phyloP scores from a whole-genome alignment of 2,113 vertebrate genomes.

The Aegithalos caudatus region DNA sequence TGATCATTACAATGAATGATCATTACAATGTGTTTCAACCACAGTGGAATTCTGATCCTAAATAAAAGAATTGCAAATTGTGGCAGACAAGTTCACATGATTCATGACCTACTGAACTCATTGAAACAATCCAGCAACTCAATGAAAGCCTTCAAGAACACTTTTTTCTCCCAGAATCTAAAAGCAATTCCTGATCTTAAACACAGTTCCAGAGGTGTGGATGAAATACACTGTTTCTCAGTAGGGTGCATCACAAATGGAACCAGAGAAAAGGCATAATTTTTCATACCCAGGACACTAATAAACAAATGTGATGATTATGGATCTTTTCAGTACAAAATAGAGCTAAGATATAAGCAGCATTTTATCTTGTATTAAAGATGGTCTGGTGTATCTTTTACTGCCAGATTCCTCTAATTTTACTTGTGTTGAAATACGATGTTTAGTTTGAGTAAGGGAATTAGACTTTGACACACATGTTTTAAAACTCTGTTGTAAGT shows the following conservation, averaged over 20 bases:
- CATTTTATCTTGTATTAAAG: neutral
- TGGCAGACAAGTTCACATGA: slow-evolving; percentile 16
- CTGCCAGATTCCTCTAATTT: neutral
- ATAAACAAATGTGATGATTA: neutral
- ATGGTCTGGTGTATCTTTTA: neutral
- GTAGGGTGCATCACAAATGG: neutral
- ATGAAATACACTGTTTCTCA: neutral
- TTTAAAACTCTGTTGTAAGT: neutral
- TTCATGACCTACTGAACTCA: neutral
- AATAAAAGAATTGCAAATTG: slow-evolving; percentile 23
- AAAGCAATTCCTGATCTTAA: neutral
- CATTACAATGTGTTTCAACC: slow-evolving; percentile 22
- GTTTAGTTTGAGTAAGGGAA: neutral
- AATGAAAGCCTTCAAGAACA: neutral
- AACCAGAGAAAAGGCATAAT: neutral
- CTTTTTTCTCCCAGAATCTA: neutral
- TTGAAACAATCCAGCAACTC: neutral
- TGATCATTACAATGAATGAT: slow-evolving; percentile 58
- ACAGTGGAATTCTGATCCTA: slow-evolving; percentile 30
- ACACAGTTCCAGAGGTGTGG: neutral
- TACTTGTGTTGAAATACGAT: neutral
- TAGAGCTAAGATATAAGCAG: neutral
- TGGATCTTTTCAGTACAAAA: neutral
- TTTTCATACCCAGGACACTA: neutral
- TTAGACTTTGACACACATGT: neutral